Base-by-base conservation (phyloP, 2,797 vertebrate genomes). In the Hoplostethus mediterraneus region DNA sequence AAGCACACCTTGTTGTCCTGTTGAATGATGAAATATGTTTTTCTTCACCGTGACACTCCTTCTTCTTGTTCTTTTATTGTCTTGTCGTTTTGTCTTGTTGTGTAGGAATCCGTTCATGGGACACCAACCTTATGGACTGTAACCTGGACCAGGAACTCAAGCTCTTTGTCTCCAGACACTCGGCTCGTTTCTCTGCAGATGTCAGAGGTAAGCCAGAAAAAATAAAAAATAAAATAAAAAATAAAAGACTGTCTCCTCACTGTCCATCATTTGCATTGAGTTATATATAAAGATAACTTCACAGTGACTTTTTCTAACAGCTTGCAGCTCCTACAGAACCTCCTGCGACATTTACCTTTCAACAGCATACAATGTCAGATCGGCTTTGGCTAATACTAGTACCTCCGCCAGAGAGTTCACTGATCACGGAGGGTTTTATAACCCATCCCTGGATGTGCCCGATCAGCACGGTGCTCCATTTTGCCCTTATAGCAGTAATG, bases 121-220 rank as follows among this genome's bases (percentile, higher is more conserved):
- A 99, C 93, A 96, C 97, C 84, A 97, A 96, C 87, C 93, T 99
- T 62, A 93, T 97, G 0, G 96, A 98, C 85, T 99, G 97, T 92
- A 99, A 99, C 93, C 91, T 99, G 93, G 98, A 99, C 90, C 97
- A 98, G 92, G 98, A 99, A 82, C 94, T 99, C 66, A 99, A 99
- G 82, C 96, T 99, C 80, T 99, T 99, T 75, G 98, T 99, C 66
- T 99, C 98, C 80, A 95, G 98, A 86, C 98, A 99, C 91, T 99
- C 98, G 0, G 98, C 97, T 67, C 94, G 97, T 75, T 99, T 99
- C 86, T 99, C 98, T 84, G 95, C 97, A 47, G 97, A 98, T 71
- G 95, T 97, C 71, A 94, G 93, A 98, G 98, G 98, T 99, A 94
- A 95, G 93, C 59, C 38, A 21, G 66, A 78, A 57, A n/a, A 47